Base-by-base conservation (phyloP, 2,113 vertebrate genomes). In the Bagarius yarrelli region DNA sequence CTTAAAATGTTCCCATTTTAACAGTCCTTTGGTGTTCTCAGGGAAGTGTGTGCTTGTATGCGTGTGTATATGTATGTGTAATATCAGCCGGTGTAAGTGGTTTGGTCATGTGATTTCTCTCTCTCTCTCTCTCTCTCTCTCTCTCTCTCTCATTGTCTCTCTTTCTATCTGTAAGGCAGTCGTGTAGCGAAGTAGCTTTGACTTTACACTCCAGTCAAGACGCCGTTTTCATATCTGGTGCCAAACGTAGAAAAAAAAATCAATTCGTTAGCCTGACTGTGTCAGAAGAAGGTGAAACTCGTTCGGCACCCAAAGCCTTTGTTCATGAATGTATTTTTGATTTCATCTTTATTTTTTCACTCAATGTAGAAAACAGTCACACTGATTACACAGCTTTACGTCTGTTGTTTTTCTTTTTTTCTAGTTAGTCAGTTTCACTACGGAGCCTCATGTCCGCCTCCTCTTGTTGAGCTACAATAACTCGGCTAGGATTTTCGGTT, bases 271-370 rank as follows among this genome's bases (percentile, higher is more conserved):
- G n/a, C 36, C 23, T 44, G 73, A 15, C 32, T n/a, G 23, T 5
- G 34, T 21, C 8, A 12, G n/a, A 56, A 27, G 25, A 18, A 6
- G 23, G 52, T 47, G 32, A 47, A 47, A 30, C 15, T 18, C 59
- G 21, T 83, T 40, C 80, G 87, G 86, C 85, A 89, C 81, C 70
- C 27, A 75, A 83, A 61, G 44, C 44, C 87, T 69, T 86, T 89
- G 83, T 87, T 85, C 85, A 90, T 92, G 91, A 92, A 92, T 93
- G 91, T 93, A 93, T 91, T 92, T 90, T 87, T 50, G 34, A 59
- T 27, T 57, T 14, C 50, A 15, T 44, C 21, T 57, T 80, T 74
- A 85, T 73, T 70, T 88, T 86, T 83, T 32, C 47, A 23, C 77
- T 85, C 21, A 12, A 72, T 30, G 21, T 53, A 1, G n/a, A 55